Percentiles rank a stretch among this genome's conserved stretches.
phyloP scores from a whole-genome alignment of 1,140 invertebrate genomes.

The Drosophila nigromelanica region DNA sequence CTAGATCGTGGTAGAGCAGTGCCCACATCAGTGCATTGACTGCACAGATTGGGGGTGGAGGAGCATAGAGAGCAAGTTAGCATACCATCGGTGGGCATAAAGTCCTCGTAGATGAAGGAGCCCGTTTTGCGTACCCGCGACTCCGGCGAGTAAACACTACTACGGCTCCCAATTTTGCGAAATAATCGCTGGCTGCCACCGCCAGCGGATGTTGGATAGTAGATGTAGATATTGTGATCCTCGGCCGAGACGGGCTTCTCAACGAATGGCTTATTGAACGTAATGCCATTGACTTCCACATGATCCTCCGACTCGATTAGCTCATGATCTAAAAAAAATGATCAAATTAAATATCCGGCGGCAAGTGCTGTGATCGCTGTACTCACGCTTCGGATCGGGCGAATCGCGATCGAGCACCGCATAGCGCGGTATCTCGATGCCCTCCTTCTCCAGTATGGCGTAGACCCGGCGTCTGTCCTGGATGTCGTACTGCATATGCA shows the following conservation, averaged over 20 bases:
- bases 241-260: constrained; percentile 94
- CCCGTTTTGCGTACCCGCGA: constrained; percentile 98
- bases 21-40: constrained; percentile 10
- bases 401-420: constrained; percentile 98
- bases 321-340: constrained; percentile 89
- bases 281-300: constrained; percentile 98
- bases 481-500: constrained; percentile 99
- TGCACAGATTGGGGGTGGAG: constrained; percentile 13
- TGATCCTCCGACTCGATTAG: constrained; percentile 99
- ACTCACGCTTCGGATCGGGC: constrained; percentile 93
- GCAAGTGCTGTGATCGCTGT: neutral
- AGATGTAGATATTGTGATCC: constrained; percentile 99
- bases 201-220: constrained; percentile 99
- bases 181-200: constrained; percentile 98
- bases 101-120: constrained; percentile 99
- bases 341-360: neutral
- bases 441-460: constrained; percentile 95
- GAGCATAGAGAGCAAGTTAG: constrained; percentile 48
- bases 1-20: constrained; percentile 15
- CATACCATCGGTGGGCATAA: constrained; percentile 99
- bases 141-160: constrained; percentile 98
- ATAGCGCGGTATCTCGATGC: constrained; percentile 98
- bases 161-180: constrained; percentile 99
- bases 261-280: constrained; percentile 99
- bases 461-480: constrained; percentile 98